Conservation (phyloP, 2,113 vertebrate genomes). For the Chloropsis cyanopogon region DNA sequence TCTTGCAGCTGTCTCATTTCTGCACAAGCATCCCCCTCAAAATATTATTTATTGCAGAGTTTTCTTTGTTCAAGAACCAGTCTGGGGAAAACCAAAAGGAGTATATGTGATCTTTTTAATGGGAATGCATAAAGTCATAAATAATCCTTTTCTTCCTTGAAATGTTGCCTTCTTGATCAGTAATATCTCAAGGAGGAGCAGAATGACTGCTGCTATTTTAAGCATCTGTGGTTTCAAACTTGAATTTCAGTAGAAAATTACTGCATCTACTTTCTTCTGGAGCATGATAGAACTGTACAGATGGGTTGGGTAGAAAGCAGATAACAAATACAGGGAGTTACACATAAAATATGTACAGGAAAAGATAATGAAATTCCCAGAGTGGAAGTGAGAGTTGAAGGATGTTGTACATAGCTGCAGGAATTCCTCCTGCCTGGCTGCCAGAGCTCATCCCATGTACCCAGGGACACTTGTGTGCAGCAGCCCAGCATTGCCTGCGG, state of each 20-base stretch:
- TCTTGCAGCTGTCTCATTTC: neutral
- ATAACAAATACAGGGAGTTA: neutral
- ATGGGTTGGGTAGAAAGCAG: neutral
- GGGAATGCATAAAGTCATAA: neutral
- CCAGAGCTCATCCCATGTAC: neutral
- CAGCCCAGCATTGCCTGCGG: fast-evolving
- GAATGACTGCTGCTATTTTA: neutral
- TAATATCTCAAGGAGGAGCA: neutral
- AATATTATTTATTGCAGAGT: neutral
- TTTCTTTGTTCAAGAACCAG: neutral
- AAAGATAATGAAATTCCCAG: neutral
- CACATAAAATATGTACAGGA: neutral
- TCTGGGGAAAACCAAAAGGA: neutral
- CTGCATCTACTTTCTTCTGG: neutral
- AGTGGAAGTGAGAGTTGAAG: neutral
- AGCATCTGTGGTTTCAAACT: neutral
- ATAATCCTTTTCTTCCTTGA: neutral
- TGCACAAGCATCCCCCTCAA: neutral
- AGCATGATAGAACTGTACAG: neutral
- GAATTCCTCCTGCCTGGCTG: neutral
- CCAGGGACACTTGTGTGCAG: too few species aligned
- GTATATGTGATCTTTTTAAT: neutral
- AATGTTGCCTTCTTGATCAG: neutral
- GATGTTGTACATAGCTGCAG: neutral
- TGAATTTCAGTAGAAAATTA: neutral